Conservation (phyloP, 2,888 invertebrate genomes). For the Scrobipalpa costella region DNA sequence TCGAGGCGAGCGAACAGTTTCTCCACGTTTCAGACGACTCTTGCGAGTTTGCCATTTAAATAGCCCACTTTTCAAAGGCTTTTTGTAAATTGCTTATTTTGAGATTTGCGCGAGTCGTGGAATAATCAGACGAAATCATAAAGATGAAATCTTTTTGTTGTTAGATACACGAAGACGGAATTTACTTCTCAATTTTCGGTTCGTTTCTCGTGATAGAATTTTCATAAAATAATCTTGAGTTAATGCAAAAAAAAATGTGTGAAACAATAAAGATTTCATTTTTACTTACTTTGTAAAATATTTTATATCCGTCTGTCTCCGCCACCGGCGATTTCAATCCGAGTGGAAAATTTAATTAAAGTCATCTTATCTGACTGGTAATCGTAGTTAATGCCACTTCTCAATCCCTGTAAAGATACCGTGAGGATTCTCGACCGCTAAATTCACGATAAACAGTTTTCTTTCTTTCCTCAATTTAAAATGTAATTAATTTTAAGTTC, state of each 20-base stretch:
- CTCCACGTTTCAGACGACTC: slow-evolving; percentile 12
- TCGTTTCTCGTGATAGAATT: slow-evolving; percentile 46
- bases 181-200: slow-evolving; percentile 51
- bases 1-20: background rate
- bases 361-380: slow-evolving; percentile 7
- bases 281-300: background rate
- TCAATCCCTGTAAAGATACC: background rate
- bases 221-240: slow-evolving; percentile 43
- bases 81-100: slow-evolving; percentile 52
- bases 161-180: slow-evolving; percentile 50
- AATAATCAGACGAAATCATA: slow-evolving; percentile 51
- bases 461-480: background rate
- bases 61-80: slow-evolving; percentile 32
- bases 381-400: slow-evolving; percentile 12
- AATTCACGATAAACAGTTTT: background rate
- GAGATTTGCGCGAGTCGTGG: slow-evolving; percentile 45
- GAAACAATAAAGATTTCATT: background rate
- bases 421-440: background rate
- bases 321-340: slow-evolving; percentile 5
- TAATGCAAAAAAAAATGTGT: slow-evolving; percentile 33
- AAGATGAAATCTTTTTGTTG: slow-evolving; percentile 60
- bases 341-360: slow-evolving; percentile 10
- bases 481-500: background rate
- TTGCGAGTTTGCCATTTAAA: slow-evolving; percentile 12
- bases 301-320: background rate